phyloP scores from a whole-genome alignment of 2,113 vertebrate genomes.

The Alouatta palliata region DNA sequence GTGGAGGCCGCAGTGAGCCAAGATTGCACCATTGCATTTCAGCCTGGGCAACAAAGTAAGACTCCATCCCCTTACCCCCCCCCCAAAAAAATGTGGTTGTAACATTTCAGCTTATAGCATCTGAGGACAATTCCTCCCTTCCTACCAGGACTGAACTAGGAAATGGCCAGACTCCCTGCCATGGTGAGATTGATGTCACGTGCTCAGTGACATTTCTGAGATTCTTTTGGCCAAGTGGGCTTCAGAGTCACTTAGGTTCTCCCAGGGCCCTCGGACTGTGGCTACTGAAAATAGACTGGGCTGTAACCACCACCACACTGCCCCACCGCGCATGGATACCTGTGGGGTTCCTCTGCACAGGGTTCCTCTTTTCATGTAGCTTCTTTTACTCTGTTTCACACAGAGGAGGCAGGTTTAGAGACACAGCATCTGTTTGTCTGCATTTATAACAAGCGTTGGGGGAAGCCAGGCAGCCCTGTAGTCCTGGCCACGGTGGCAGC shows the following conservation, averaged over 20 bases:
- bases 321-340: fast-evolving
- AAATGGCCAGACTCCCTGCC: not conserved
- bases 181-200: not conserved
- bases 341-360: fast-evolving
- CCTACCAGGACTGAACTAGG: not conserved
- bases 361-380: not conserved
- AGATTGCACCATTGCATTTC: not conserved
- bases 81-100: not conserved
- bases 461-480: not conserved
- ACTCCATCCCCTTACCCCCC: too few relatives aligned
- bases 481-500: too few relatives aligned
- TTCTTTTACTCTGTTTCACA: not conserved
- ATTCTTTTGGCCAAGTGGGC: not conserved
- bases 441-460: fast-evolving
- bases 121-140: not conserved
- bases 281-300: not conserved
- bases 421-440: not conserved
- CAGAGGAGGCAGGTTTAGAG: not conserved
- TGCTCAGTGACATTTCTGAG: not conserved
- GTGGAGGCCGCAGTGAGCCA: too few relatives aligned
- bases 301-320: not conserved
- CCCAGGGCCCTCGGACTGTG: not conserved
- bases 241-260: not conserved
- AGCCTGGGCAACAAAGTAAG: not conserved
- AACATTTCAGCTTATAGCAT: not conserved